Conservation (phyloP, 2,113 vertebrate genomes). For the Nanorana parkeri region DNA sequence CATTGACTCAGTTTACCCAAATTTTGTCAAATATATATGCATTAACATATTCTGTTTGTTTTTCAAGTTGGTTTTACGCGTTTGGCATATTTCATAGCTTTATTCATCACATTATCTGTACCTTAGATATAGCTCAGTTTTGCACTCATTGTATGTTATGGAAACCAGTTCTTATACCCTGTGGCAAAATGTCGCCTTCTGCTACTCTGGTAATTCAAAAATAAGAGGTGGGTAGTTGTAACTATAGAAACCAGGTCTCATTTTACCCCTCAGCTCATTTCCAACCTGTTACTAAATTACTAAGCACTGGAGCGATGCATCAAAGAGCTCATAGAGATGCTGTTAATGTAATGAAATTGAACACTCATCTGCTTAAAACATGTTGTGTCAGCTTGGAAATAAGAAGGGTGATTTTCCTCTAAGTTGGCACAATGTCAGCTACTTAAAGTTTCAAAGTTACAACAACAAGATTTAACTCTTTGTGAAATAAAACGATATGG, state of each 20-base stretch:
- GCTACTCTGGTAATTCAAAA: conserved; percentile 73
- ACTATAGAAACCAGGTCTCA: conserved; percentile 84
- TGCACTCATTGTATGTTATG: conserved; percentile 59
- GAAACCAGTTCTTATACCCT: conserved; percentile 60
- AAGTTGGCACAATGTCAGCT: conserved; percentile 69
- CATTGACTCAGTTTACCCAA: no score
- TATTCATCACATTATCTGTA: background rate
- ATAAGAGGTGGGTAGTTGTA: conserved; percentile 77
- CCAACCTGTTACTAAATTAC: conserved; percentile 97
- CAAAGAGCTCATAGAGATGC: conserved; percentile 81
- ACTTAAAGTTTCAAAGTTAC: conserved; percentile 74
- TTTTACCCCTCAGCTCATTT: conserved; percentile 90
- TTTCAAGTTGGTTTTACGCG: no score
- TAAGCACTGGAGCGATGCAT: conserved; percentile 77
- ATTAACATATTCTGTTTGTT: no score
- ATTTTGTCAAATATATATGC: no score
- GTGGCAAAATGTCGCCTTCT: conserved; percentile 74
- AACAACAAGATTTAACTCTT: conserved; percentile 59
- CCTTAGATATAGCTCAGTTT: background rate
- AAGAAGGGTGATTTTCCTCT: conserved; percentile 69
- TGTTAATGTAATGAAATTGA: conserved; percentile 87
- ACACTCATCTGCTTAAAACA: conserved; percentile 79
- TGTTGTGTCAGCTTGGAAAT: conserved; percentile 82
- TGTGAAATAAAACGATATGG: background rate
- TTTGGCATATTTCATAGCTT: background rate